Evolutionary conservation across 2,797 vertebrate genomes (phyloP), one percentile per base, ranked within the genome.

Genomic region (Serranus cabrilla): DNA sequence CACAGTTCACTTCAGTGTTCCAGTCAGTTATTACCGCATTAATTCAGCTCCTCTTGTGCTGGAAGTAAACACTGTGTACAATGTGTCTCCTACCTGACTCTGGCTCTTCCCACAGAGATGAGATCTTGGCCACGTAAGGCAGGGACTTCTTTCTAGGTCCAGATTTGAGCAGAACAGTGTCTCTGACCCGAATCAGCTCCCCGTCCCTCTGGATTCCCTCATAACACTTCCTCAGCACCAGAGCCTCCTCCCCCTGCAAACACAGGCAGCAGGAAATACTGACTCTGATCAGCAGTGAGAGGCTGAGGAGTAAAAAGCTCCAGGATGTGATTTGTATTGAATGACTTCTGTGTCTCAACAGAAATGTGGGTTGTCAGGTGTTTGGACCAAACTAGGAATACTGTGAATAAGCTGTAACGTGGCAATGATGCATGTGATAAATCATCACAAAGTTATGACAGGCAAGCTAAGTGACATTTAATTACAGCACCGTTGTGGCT

Each of bases 41-140:
- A 16, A 40, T 54, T 57, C 9, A 45, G 68, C 47, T 52, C 27
- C 40, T 50, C 17, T 1, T 7, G 63, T 5, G 47, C 49, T 63
- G 14, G 10, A 10, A 10, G 50, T 27, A 51, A 56, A 45, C 43
- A 12, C 23, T 6, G 18, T 2, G 17, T 40, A 3, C 52, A 45
- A 20, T 2, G 13, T 16, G 65, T 25, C 4, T 61, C 18, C 42
- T 95, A 99, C 98, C 98, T 94, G 98, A 96, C 87, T 98, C 97
- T 5, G 98, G 97, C 78, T 99, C 97, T 83, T 98, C 97, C 98
- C 98, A 99, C 82, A 99, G 95, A 0, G 98, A 96, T 0, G 98
- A 99, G 84, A 99, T 97, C 94, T 99, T 99, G 69, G 98, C 98
- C 78, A 99, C 97, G 0, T 97, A 99, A 47, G 98, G 98, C 90